These are phyloP conservation scores for Drosophila dunni DNA, from an alignment of 1,140 invertebrate genomes.

Conservation along the genomic window DNA sequence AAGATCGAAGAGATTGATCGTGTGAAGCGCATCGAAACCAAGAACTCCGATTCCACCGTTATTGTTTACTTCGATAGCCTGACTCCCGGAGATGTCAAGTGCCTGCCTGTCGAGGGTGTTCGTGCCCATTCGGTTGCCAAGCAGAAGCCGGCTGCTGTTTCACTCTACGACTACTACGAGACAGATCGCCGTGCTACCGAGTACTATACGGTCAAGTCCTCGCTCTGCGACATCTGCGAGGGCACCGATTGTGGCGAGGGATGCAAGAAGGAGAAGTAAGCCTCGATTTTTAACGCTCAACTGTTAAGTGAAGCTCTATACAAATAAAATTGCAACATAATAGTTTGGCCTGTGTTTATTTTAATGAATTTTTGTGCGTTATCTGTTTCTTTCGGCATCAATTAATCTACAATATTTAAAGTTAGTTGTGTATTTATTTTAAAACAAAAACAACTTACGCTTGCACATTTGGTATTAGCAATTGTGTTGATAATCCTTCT, in stretches of 20 bases:
- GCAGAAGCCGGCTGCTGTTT: constrained; percentile 93
- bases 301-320: constrained; percentile 11
- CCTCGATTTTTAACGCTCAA: background rate
- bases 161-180: constrained; percentile 97
- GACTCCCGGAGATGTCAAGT: constrained; percentile 88
- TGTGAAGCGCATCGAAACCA: constrained; percentile 89
- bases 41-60: constrained; percentile 90
- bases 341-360: background rate
- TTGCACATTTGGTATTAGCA: constrained; percentile 59
- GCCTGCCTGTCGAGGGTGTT: constrained; percentile 93
- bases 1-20: constrained; percentile 62
- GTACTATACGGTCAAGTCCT: constrained; percentile 90
- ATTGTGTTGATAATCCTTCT: constrained; percentile 17
- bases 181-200: constrained; percentile 89
- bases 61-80: constrained; percentile 94
- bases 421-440: background rate
- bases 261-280: constrained; percentile 65
- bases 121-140: constrained; percentile 93
- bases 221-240: constrained; percentile 92
- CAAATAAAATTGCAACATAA: constrained; percentile 17
- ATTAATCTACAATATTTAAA: constrained; percentile 18
- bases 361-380: background rate
- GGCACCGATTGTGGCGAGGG: constrained; percentile 88
- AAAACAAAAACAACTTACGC: constrained; percentile 33
- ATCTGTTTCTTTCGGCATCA: background rate